phyloP scores from a whole-genome alignment of 2,797 vertebrate species.

The Pseudomugil tenellus region DNA sequence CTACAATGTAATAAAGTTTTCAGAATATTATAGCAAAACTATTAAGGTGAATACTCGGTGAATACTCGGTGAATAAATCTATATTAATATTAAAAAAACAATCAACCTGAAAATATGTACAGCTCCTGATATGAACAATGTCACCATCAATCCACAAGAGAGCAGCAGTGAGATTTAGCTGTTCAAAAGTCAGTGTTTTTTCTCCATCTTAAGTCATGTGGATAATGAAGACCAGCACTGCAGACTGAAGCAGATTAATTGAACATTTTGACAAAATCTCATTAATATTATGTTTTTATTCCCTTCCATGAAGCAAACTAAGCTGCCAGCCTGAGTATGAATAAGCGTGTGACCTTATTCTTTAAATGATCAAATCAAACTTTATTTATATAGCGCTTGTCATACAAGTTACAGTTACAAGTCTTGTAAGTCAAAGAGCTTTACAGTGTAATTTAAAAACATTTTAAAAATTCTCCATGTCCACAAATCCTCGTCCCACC shows the following conservation, averaged over 20 bases:
- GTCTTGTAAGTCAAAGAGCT: too few relatives aligned
- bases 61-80: background rate
- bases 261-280: conserved; percentile 52
- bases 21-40: background rate
- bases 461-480: too few relatives aligned
- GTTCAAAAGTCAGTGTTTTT: conserved; percentile 6
- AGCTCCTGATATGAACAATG: conserved; percentile 8
- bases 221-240: conserved; percentile 34
- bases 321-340: conserved; percentile 26
- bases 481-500: too few relatives aligned
- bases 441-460: too few relatives aligned
- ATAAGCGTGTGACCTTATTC: conserved; percentile 14
- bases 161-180: conserved; percentile 68
- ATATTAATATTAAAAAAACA: background rate
- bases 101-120: background rate
- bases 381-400: too few relatives aligned
- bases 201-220: conserved; percentile 58
- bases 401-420: too few relatives aligned
- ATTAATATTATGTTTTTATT: conserved; percentile 32
- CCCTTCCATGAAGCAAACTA: conserved; percentile 21
- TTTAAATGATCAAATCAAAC: too few relatives aligned
- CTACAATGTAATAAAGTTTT: background rate
- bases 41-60: background rate
- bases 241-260: conserved; percentile 48
- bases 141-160: conserved; percentile 64